Conservation (phyloP, 2,113 vertebrate genomes). For the Thamnophis sirtalis region DNA sequence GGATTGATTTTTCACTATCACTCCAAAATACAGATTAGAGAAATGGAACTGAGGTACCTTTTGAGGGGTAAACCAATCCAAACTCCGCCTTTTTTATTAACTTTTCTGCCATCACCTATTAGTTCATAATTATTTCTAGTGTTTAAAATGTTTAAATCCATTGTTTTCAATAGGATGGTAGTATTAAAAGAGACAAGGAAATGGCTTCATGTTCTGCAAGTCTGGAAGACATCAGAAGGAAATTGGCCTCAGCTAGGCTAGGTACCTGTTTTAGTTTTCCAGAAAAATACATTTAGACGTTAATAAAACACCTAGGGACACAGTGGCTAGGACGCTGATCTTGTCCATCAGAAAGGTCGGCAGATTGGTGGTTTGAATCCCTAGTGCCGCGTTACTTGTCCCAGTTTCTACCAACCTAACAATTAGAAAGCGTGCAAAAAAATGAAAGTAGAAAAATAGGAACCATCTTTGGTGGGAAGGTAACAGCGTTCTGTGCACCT, state of each 20-base stretch:
- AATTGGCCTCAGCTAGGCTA: background rate
- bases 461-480: too few species aligned
- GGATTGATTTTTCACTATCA: background rate
- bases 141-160: background rate
- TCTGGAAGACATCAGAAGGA: background rate
- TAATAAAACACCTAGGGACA: too few species aligned
- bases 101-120: background rate
- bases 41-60: background rate
- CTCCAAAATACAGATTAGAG: background rate
- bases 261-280: too few species aligned
- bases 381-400: too few species aligned
- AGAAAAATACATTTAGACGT: too few species aligned
- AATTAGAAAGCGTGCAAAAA: too few species aligned
- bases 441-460: too few species aligned
- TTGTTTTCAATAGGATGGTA: background rate
- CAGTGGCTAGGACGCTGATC: too few species aligned
- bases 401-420: too few species aligned
- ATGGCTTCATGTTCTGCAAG: background rate
- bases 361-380: too few species aligned
- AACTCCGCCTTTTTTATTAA: background rate
- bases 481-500: too few species aligned
- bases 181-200: background rate
- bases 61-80: background rate
- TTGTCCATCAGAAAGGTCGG: too few species aligned
- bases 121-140: background rate